Evolutionary conservation across 2,888 invertebrate species (phyloP).

Genomic region (Aphelenchoides bicaudatus): DNA sequence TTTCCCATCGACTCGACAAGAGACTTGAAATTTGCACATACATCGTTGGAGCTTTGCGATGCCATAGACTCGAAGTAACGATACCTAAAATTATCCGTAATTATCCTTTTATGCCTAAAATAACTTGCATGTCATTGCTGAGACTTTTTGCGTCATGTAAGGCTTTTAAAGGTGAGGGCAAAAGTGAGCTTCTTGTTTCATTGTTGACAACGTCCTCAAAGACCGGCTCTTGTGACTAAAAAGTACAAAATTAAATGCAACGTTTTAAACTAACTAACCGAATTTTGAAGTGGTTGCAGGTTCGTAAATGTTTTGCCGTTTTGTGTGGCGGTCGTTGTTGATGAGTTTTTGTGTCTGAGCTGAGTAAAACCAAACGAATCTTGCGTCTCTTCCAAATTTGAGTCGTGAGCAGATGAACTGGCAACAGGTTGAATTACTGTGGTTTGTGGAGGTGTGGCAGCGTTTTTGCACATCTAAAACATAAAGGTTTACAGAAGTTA

Average conservation of each 20-base stretch:
- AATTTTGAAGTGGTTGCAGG: too few relatives aligned
- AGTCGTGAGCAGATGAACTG: slow-evolving; percentile 8
- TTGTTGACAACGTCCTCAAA: background rate
- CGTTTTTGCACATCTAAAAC: too few relatives aligned
- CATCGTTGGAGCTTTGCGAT: background rate
- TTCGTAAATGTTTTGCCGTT: slow-evolving; percentile 7
- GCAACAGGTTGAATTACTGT: too few relatives aligned
- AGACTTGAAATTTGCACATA: slow-evolving; percentile 1
- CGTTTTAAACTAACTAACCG: background rate
- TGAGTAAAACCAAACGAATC: slow-evolving; percentile 1
- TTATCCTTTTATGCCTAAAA: too few relatives aligned
- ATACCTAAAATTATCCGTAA: too few relatives aligned
- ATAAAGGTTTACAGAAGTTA: too few relatives aligned
- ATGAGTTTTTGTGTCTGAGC: background rate
- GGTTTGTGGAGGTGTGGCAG: too few relatives aligned
- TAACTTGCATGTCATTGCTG: too few relatives aligned
- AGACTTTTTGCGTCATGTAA: slow-evolving; percentile 5
- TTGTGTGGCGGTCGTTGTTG: too few relatives aligned
- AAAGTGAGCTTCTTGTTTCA: background rate
- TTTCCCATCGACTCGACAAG: slow-evolving; percentile 6
- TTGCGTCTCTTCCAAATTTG: slow-evolving; percentile 2
- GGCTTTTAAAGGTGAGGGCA: slow-evolving; percentile 9
- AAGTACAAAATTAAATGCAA: background rate
- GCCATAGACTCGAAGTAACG: background rate
- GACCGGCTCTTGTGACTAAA: background rate